Conservation (phyloP, 2,888 invertebrate species). For the Platynereis dumerilii region DNA sequence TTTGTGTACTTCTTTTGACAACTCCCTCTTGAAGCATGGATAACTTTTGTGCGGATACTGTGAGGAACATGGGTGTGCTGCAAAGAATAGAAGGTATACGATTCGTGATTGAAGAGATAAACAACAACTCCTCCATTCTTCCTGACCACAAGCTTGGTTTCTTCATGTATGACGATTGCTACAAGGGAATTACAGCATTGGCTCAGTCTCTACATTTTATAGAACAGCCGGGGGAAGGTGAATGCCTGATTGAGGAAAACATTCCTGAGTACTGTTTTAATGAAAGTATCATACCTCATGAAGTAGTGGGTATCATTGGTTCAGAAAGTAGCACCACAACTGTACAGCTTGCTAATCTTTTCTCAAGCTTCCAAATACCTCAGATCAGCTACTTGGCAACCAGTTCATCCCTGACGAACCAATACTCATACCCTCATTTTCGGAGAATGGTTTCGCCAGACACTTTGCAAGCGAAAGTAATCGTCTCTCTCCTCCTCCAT, state of each 20-base stretch:
- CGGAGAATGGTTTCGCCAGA: constrained; percentile 40
- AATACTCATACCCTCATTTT: constrained; percentile 37
- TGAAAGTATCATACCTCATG: constrained; percentile 19
- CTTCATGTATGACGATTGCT: constrained; percentile 42
- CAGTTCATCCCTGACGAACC: constrained; percentile 35
- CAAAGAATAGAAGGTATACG: constrained; percentile 42
- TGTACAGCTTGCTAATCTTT: constrained; percentile 38
- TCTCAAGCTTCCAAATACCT: constrained; percentile 38
- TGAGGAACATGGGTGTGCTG: constrained; percentile 35
- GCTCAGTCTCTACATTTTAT: constrained; percentile 28
- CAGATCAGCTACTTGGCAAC: constrained; percentile 42
- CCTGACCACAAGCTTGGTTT: constrained; percentile 40
- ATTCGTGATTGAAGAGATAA: constrained; percentile 40
- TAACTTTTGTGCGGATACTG: constrained; percentile 27
- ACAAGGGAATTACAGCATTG: constrained; percentile 40
- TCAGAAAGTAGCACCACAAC: constrained; percentile 40
- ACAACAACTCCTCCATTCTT: constrained; percentile 33
- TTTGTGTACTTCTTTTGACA: no score
- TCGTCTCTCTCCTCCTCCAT: constrained; percentile 34
- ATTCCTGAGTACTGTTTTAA: not conserved
- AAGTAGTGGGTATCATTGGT: constrained; percentile 40
- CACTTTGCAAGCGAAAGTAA: constrained; percentile 35
- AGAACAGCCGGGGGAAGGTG: not conserved
- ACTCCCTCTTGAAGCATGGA: not conserved
- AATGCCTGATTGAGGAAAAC: not conserved